Base-by-base conservation (phyloP, 2,888 invertebrate species). In the Falcaria lacertinaria region DNA sequence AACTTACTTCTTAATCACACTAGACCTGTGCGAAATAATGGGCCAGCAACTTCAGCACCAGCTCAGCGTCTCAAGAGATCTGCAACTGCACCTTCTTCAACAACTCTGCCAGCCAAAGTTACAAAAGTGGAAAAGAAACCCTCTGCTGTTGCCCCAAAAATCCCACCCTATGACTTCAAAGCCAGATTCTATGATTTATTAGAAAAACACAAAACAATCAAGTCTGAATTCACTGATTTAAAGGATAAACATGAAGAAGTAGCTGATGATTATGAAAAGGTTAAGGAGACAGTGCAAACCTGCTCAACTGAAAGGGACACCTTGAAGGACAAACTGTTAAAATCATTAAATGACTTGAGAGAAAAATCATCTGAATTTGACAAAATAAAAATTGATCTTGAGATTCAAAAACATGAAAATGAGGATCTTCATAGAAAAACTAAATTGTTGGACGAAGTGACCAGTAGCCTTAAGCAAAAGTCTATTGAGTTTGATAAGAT, bases 101-200 rank as follows among this genome's bases (percentile, higher is more conserved):
- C 73, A 4, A 53, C 60, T 38, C 53, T 70, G 4, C 74, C 80
- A 11, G 57, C 67, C 4, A 88, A 86, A 65, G 52, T 72, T 13
- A 55, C 64, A 4, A 89, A 84, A 69, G 62, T 88, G 4, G 85
- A 85, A 48, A 80, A 72, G 44, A 90, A 88, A 54, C 59, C 69
- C 15, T 33, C 64, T n/a, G 71, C 69, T 37, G 81, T 75, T 15
- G 87, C 88, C 2, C 92, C 91, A 42, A 90, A 92, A 49, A 91
- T 91, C 39, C 86, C 91, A 5, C 86, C 92, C 0, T 93, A 93
- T 72, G 93, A 93, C 62, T 93, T 90, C 51, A 92, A 94, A 71
- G 92, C 92, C 19, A 90, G 93, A 39, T 92, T 91, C 52, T 82
- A 90, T 61, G 90, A 91, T 56, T 79, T 94, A 39, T 68, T 88